Conservation (phyloP, 2,113 vertebrate species). For the Xiphorhynchus elegans region DNA sequence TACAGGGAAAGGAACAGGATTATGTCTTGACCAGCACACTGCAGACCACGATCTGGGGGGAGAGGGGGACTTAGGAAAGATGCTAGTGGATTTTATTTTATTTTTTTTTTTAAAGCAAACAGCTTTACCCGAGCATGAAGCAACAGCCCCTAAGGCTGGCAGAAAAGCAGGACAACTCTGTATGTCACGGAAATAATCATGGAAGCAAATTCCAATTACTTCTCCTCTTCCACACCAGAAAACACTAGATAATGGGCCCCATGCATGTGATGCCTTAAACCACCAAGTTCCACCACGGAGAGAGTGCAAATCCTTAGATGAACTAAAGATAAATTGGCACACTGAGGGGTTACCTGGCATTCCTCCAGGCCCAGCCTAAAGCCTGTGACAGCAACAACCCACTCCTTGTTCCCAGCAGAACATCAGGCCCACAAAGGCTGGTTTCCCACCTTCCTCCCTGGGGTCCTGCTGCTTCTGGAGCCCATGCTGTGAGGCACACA, state of each 20-base stretch:
- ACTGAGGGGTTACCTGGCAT: background rate
- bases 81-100: background rate
- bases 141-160: background rate
- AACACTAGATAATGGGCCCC: slow-evolving; percentile 9
- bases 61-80: background rate
- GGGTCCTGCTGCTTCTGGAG: background rate
- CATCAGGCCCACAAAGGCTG: rapidly evolving
- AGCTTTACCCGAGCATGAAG: slow-evolving; percentile 51
- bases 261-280: background rate
- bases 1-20: slow-evolving; percentile 63
- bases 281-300: background rate
- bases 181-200: slow-evolving; percentile 12
- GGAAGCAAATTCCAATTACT: slow-evolving; percentile 43
- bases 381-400: background rate
- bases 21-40: slow-evolving; percentile 39
- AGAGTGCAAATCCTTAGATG: background rate
- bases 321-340: background rate
- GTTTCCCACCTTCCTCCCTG: background rate
- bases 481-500: rapidly evolving
- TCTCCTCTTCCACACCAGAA: slow-evolving; percentile 49
- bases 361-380: background rate
- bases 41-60: background rate
- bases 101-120: slow-evolving; percentile 5
- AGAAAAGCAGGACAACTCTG: background rate
- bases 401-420: background rate